A percentile compares a stretch with the other conserved stretches of the same genome.
phyloP scores from a whole-genome alignment of 2,888 invertebrate species.

The Tetropium fuscum region DNA sequence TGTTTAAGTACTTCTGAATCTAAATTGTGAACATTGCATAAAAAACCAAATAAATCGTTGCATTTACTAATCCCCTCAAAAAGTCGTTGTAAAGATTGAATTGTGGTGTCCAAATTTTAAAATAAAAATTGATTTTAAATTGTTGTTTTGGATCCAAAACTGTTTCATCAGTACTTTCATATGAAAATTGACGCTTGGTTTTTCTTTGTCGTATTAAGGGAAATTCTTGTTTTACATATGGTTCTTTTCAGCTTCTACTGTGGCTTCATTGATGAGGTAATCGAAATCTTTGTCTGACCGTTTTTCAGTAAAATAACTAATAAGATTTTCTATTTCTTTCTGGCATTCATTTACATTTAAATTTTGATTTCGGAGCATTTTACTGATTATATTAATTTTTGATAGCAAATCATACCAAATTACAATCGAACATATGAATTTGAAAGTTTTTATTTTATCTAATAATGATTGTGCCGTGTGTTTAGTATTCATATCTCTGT shows the following conservation, averaged over 20 bases:
- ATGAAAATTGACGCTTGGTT: not conserved
- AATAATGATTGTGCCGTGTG: constrained; percentile 15
- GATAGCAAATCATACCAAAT: constrained; percentile 24
- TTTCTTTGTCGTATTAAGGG: not conserved
- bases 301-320: constrained; percentile 3
- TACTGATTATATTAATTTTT: constrained; percentile 18
- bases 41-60: not conserved
- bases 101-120: not conserved
- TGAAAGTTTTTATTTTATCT: constrained; percentile 23
- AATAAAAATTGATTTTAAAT: not conserved
- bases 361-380: constrained; percentile 21
- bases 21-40: no score
- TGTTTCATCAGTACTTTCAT: not conserved
- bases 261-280: not conserved
- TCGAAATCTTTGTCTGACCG: constrained; percentile 7
- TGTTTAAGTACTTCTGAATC: not conserved
- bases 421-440: constrained; percentile 25
- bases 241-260: constrained; percentile 1
- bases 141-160: not conserved
- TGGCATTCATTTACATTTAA: constrained; percentile 16
- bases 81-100: not conserved
- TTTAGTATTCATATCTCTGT: constrained; percentile 12
- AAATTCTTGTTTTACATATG: not conserved
- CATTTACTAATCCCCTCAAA: not conserved
- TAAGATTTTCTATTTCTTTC: constrained; percentile 6